Conservation (phyloP, 1,140 invertebrate species). For the Charaxes varanes region DNA sequence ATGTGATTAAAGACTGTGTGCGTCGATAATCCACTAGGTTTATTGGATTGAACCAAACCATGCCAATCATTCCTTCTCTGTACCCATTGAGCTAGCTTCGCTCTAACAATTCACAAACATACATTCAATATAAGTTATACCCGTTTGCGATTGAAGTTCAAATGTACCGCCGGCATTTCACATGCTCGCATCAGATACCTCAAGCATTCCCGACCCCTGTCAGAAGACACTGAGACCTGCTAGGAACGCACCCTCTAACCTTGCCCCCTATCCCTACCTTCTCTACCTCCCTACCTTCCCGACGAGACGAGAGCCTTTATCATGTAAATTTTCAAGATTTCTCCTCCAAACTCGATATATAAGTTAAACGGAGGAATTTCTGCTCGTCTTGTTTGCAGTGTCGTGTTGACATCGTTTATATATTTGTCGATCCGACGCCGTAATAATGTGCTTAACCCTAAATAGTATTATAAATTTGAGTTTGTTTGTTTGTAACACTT, state of each 20-base stretch:
- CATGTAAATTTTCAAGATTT: constrained; percentile 61
- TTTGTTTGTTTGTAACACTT: too few relatives aligned
- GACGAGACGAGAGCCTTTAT: constrained; percentile 50
- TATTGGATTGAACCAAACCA: too few relatives aligned
- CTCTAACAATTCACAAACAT: constrained; percentile 11
- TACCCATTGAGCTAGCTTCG: neutral
- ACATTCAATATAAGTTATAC: constrained; percentile 43
- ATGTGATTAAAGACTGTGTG: too few relatives aligned
- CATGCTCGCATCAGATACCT: constrained; percentile 48
- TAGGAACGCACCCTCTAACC: constrained; percentile 31
- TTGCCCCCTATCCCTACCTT: too few relatives aligned
- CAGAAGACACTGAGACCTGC: constrained; percentile 32
- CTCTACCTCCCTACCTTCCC: too few relatives aligned
- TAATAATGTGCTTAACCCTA: neutral
- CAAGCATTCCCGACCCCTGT: constrained; percentile 54
- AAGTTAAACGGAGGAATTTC: constrained; percentile 25
- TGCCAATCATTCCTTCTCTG: too few relatives aligned
- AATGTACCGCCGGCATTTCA: constrained; percentile 48
- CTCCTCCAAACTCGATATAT: constrained; percentile 42
- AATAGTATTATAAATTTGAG: neutral
- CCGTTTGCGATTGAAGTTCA: constrained; percentile 53
- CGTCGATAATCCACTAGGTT: too few relatives aligned
- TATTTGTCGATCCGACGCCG: neutral
- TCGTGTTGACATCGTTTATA: neutral
- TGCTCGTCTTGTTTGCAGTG: constrained; percentile 6